Percentiles rank a stretch among this genome's conserved stretches.
Evolutionary conservation across 2,888 invertebrate genomes (phyloP).

Genomic region (Andrena trimmerana): DNA sequence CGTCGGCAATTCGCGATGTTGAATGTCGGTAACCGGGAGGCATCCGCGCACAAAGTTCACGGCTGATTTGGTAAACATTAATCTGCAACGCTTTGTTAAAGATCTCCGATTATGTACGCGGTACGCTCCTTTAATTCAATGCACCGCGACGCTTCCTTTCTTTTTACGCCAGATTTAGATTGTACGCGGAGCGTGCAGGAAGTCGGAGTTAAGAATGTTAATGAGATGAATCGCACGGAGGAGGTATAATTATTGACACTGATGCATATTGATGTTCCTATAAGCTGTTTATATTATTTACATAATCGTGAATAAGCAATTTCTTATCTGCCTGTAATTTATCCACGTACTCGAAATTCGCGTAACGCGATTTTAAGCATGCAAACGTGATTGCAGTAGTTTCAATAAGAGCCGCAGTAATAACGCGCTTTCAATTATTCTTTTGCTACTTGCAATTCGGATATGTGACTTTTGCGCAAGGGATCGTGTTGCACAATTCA

Average conservation of each 20-base stretch:
- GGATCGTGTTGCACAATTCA: not conserved
- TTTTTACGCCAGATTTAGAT: not conserved
- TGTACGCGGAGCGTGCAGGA: too few species aligned
- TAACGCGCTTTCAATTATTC: too few species aligned
- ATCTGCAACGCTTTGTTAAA: not conserved
- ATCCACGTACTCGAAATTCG: not conserved
- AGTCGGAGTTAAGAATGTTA: not conserved
- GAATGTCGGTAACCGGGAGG: not conserved
- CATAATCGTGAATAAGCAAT: not conserved
- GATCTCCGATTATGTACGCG: not conserved
- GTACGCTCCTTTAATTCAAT: not conserved
- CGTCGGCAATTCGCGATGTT: not conserved
- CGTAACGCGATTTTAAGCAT: too few species aligned
- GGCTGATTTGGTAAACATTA: slow-evolving; percentile 14
- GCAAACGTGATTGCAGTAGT: too few species aligned
- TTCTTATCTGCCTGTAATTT: not conserved
- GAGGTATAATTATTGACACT: not conserved
- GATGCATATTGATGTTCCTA: not conserved
- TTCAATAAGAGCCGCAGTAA: too few species aligned
- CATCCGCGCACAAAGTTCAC: slow-evolving; percentile 34
- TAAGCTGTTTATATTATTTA: not conserved
- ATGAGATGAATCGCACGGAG: not conserved
- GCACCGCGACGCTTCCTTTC: not conserved
- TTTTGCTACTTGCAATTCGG: too few species aligned
- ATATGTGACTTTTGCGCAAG: too few species aligned